Evolutionary conservation across 2,113 vertebrate genomes (phyloP), one percentile per base, ranked within the genome.

Genomic region (Ptilonorhynchus violaceus): DNA sequence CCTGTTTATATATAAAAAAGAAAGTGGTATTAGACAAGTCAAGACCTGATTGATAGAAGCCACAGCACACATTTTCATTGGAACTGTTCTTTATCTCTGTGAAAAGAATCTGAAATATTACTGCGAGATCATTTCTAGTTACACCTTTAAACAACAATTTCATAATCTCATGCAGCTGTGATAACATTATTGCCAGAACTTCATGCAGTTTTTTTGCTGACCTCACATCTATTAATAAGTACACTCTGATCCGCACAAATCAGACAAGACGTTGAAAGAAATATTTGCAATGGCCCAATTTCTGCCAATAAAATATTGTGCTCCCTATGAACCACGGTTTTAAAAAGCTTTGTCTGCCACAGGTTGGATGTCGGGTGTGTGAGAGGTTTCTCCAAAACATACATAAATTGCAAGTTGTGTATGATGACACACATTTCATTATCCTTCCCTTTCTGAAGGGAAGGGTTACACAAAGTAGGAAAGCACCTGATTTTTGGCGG

Each of bases 301-400:
- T 68, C 58, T 82, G 25, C 46, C 58, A 33, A 72, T 53, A 25
- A 64, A 82, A 4, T 60, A 39, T 42, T 75, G 62, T 50, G 15
- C 18, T 8, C 17, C 24, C 27, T 52, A 2, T 19, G 35, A 94
- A 37, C 27, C 23, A 33, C 7, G 79, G 37, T 46, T 93, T 72
- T 37, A 30, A 59, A 62, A 86, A 80, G 11, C 33, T 88, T 88
- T 64, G 25, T 67, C 33, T 89, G 30, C 44, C 70, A 60, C 92
- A 42, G 63, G 13, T 44, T 77, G 39, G 27, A 31, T 42, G 16
- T 0, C 1, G 37, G 20, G 3, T 18, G 5, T 28, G 15, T 5
- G 28, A 88, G 37, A 12, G 27, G 6, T 33, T 83, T 80, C 88
- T 86, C 42, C 20, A 46, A 82, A 88, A 79, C 21, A 18, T 9